Base-by-base conservation (phyloP, 2,888 invertebrate genomes). In the Drosophila hawaiiensis region DNA sequence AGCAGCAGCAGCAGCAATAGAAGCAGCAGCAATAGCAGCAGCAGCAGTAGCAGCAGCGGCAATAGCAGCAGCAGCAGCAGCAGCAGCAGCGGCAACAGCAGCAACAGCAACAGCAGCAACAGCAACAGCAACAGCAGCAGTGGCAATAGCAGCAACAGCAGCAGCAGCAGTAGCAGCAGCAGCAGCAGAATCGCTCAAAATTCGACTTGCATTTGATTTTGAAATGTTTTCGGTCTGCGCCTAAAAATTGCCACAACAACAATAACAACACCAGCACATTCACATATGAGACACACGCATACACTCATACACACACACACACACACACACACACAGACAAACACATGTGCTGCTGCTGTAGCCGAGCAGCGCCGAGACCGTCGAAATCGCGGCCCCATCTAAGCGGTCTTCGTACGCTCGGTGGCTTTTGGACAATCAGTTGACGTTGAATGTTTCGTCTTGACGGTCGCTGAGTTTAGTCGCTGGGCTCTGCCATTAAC, bases 381-480 rank as follows among this genome's bases (percentile, higher is more conserved):
- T 74, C 63, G 59, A 55, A 59, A 68, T 56, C 66, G 75, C 43
- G 55, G 69, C 58, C 41, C 41, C 58, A 58, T 76, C 75, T 75
- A 73, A 87, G 78, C 90, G 86, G 90, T 90, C 87, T 87, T 87
- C 82, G 85, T 73, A 72, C 73, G 86, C 66, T 90, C 78, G 74
- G 84, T 82, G 80, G 77, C 76, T 75, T 78, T 90, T 90, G 83
- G 82, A 77, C 80, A 80, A 86, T 92, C 90, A 92, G 92, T 92
- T 90, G 83, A 83, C 89, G 88, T 90, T 91, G 86, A 91, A 91
- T 85, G 87, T 91, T 89, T 83, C 91, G 89, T 87, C 91, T 92
- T 83, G 80, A 81, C 92, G 91, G 92, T 92, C 91, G 91, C 78
- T 86, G 64, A 75, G 76, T 67, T 71, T 72, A 58, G 62, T 71